These are phyloP conservation scores for Pogona vitticeps DNA, from an alignment of 2,113 vertebrate genomes.

Conservation along the genomic window DNA sequence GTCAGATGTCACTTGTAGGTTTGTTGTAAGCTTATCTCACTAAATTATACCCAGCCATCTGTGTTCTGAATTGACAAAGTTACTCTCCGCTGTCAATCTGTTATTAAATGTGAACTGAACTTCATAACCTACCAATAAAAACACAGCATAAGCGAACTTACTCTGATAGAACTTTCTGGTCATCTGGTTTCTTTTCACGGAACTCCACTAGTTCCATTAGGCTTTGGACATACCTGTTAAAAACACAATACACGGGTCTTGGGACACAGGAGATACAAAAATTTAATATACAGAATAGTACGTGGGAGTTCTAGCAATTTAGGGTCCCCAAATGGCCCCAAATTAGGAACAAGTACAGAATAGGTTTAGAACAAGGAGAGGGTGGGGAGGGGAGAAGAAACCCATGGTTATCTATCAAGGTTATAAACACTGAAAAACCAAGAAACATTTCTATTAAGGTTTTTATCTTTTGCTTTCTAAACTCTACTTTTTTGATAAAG, in stretches of 20 bases:
- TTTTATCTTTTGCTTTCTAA: background rate
- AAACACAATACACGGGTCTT: background rate
- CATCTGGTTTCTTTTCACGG: slow-evolving; percentile 86
- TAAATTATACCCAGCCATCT: background rate
- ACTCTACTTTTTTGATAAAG: background rate
- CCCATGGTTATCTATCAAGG: background rate
- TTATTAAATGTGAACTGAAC: slow-evolving; percentile 22
- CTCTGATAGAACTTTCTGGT: slow-evolving; percentile 87
- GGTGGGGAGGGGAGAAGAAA: background rate
- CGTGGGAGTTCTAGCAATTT: background rate
- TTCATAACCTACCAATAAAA: background rate
- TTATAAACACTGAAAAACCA: background rate
- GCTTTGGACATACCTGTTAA: slow-evolving; percentile 85
- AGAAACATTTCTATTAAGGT: background rate
- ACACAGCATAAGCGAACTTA: slow-evolving; percentile 69
- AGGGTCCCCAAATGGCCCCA: background rate
- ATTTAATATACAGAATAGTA: background rate
- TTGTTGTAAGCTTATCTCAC: background rate
- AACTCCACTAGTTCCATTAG: slow-evolving; percentile 93
- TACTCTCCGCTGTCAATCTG: background rate
- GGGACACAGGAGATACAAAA: background rate
- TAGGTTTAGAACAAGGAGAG: background rate
- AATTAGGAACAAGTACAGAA: background rate
- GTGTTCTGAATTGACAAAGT: background rate
- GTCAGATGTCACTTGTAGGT: background rate